Evolutionary conservation across 2,888 invertebrate species (phyloP).

Genomic region (Timema podura): DNA sequence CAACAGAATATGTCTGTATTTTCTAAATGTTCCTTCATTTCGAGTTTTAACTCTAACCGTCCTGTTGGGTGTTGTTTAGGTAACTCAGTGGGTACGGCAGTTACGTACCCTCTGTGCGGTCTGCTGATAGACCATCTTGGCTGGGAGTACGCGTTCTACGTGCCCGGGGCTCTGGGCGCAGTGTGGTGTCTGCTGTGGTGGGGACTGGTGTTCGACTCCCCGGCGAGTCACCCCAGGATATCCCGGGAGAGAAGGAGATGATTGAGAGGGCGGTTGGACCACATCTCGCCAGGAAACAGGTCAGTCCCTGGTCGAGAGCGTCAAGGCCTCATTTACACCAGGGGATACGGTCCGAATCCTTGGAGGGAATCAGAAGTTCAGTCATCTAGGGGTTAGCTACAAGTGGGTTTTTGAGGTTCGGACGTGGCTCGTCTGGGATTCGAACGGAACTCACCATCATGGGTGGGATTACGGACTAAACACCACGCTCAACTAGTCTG

Average conservation of each 20-base stretch:
- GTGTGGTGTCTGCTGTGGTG: conserved; percentile 43
- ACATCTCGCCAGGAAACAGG: conserved; percentile 17
- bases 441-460: too few species aligned
- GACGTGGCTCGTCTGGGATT: too few species aligned
- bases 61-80: conserved; percentile 37
- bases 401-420: too few species aligned
- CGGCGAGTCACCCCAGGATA: conserved; percentile 40
- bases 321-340: too few species aligned
- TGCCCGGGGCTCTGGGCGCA: conserved; percentile 35
- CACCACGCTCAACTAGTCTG: too few species aligned
- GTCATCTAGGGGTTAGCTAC: too few species aligned
- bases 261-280: conserved; percentile 22
- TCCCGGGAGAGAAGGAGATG: conserved; percentile 34
- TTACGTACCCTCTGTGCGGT: conserved; percentile 45
- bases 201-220: conserved; percentile 37
- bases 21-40: too few species aligned
- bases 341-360: too few species aligned
- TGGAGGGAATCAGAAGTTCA: too few species aligned
- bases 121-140: conserved; percentile 42
- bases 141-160: conserved; percentile 47
- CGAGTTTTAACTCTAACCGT: too few species aligned
- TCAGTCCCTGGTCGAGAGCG: background rate
- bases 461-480: too few species aligned
- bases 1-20: too few species aligned
- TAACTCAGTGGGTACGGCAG: conserved; percentile 49